Percentiles rank a stretch among this genome's conserved stretches.
Evolutionary conservation across 2,113 vertebrate genomes (phyloP).

Genomic region (Aspiorhynchus laticeps): DNA sequence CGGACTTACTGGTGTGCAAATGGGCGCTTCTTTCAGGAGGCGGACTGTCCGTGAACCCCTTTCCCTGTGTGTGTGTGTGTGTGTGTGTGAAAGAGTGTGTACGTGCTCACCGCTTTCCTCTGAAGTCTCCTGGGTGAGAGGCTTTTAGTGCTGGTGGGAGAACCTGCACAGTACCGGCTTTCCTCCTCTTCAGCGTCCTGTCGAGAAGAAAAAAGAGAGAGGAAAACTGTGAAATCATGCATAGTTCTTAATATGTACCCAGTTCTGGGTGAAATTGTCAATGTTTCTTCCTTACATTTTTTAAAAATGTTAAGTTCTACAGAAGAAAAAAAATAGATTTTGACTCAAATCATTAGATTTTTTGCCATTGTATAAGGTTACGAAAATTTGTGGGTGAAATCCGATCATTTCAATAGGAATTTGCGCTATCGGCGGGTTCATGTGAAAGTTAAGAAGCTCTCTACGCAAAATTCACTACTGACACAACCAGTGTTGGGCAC

Average conservation of each 20-base stretch:
- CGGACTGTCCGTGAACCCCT: slow-evolving; percentile 20
- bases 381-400: too few species aligned
- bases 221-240: background rate
- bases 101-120: slow-evolving; percentile 72
- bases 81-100: slow-evolving; percentile 54
- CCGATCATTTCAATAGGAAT: too few species aligned
- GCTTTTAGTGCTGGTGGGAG: slow-evolving; percentile 83
- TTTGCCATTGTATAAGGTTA: too few species aligned
- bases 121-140: slow-evolving; percentile 81
- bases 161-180: slow-evolving; percentile 68
- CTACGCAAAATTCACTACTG: too few species aligned
- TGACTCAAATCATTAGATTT: too few species aligned
- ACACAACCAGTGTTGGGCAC: too few species aligned
- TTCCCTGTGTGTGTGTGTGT: slow-evolving; percentile 32
- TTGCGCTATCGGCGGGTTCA: too few species aligned
- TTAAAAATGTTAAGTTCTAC: too few species aligned
- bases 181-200: slow-evolving; percentile 74
- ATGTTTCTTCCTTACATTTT: too few species aligned
- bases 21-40: slow-evolving; percentile 38
- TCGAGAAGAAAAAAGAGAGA: slow-evolving; percentile 45
- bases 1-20: slow-evolving; percentile 52
- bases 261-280: background rate
- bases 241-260: background rate
- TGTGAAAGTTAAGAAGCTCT: too few species aligned
- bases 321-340: too few species aligned